Percentiles rank a stretch among this genome's conserved stretches.
These are phyloP conservation scores for Catostylus mosaicus DNA, from an alignment of 30 jellyfish, hydroid and myxozoan species.

Conservation along the genomic window DNA sequence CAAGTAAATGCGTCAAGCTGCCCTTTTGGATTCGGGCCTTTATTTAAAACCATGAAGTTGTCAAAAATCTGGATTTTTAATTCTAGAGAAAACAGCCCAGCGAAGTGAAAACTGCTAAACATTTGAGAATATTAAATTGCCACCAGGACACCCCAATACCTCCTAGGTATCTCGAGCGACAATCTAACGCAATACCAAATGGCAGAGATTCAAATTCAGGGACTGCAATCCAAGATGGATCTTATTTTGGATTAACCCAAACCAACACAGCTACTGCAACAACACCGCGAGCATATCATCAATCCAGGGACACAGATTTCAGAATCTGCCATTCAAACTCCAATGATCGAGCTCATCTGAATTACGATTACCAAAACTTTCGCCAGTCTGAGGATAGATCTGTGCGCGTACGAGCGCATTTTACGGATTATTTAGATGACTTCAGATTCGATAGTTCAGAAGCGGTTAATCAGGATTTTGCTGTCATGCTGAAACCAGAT, in stretches of 20 bases:
- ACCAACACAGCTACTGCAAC: background rate
- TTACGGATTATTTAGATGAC: background rate
- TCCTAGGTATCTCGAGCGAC: background rate
- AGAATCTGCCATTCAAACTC: background rate
- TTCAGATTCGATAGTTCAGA: background rate
- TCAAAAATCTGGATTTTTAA: no score
- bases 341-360: background rate
- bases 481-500: background rate
- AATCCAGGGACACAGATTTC: background rate
- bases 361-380: background rate
- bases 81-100: slow-evolving; percentile 5
- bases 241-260: background rate
- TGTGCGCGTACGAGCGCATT: background rate
- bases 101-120: slow-evolving; percentile 10
- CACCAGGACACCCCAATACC: slow-evolving; percentile 18
- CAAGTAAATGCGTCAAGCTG: no score
- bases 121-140: slow-evolving; percentile 13
- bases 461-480: background rate
- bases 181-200: background rate
- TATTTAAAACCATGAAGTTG: no score
- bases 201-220: background rate
- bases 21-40: no score
- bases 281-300: background rate
- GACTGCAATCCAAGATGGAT: background rate
- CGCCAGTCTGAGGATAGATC: background rate